Base-by-base conservation (phyloP, 2,797 vertebrate species). In the Heterohyrax brucei region DNA sequence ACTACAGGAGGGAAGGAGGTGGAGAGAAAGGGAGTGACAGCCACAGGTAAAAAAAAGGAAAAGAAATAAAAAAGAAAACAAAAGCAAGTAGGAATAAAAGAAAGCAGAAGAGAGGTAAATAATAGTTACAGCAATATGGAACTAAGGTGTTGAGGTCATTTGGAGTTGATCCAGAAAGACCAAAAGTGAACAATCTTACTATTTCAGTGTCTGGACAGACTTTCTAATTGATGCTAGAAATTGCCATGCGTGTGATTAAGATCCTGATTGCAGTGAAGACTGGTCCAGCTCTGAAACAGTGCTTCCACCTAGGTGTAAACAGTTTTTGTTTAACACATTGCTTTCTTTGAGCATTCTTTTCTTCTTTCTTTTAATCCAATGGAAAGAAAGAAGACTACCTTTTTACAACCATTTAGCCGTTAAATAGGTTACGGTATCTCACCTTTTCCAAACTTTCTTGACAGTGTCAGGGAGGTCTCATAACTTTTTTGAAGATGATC, bases 401-500 rank as follows among this genome's bases (percentile, higher is more conserved):
- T 10, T 85, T 61, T 48, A 30, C n/a, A 73, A 76, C 48, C 30
- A 70, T 53, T 85, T 68, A 64, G 10, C 28, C 82, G 70, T 59
- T 82, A 53, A 93, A 85, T 92, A 30, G 30, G 26, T 24, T 26
- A 85, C 16, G 22, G 16, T 24, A 70, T 84, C 33, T 93, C 70
- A 85, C 81, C 56, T 80, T 93, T 93, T 80, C 92, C 33, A 96
- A 86, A 61, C 28, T 53, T 89, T 24, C 50, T 84, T 78, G 88
- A 46, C 77, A 88, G 44, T 14, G 6, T 86, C 80, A 95, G 33
- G 50, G 79, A 92, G 53, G 39, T 92, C 39, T 87, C 30, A 19
- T 46, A 22, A 33, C 28, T 87, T 92, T 92, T 81, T 91, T 61
- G 91, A 97, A 95, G 76, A 50, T 59, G 30, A 79, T 79, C 79